A percentile compares a stretch with the other conserved stretches of the same genome.
These are phyloP conservation scores for Pachydiplax longipennis DNA, from an alignment of 2,888 invertebrate genomes.

Conservation along the genomic window DNA sequence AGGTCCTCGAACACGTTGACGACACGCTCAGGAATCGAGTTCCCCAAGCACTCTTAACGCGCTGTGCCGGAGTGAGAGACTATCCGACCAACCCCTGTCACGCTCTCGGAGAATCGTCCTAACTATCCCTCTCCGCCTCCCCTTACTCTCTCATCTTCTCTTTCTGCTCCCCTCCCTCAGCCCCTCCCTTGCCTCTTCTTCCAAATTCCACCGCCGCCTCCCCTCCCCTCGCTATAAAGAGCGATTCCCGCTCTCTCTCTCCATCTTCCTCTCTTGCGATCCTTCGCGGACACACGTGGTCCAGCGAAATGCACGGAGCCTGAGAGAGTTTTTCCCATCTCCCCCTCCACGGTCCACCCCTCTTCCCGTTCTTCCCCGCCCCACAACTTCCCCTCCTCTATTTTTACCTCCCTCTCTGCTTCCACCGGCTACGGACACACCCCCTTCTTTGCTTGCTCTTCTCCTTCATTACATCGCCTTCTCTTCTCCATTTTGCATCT, in stretches of 20 bases:
- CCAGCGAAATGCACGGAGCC: neutral
- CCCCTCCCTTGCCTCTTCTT: neutral
- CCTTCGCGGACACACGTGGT: neutral
- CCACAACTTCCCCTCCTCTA: neutral
- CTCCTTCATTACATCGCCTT: neutral
- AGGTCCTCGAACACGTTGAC: too few relatives aligned
- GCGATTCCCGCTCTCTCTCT: neutral
- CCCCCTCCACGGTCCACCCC: neutral
- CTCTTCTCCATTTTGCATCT: neutral
- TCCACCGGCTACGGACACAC: neutral
- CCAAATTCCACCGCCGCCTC: neutral
- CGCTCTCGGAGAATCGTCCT: conserved; percentile 38
- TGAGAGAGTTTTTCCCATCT: neutral
- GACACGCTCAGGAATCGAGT: neutral
- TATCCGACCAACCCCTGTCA: conserved; percentile 19
- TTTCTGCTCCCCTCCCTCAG: neutral
- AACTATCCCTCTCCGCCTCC: neutral
- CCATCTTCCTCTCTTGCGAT: neutral
- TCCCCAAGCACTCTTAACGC: neutral
- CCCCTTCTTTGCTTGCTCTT: neutral
- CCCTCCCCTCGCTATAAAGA: neutral
- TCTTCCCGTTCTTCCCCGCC: neutral
- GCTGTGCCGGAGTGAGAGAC: neutral
- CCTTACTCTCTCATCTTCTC: neutral
- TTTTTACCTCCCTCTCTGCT: neutral